Base-by-base conservation (phyloP, 2,797 vertebrate genomes). In the Champsocephalus esox region DNA sequence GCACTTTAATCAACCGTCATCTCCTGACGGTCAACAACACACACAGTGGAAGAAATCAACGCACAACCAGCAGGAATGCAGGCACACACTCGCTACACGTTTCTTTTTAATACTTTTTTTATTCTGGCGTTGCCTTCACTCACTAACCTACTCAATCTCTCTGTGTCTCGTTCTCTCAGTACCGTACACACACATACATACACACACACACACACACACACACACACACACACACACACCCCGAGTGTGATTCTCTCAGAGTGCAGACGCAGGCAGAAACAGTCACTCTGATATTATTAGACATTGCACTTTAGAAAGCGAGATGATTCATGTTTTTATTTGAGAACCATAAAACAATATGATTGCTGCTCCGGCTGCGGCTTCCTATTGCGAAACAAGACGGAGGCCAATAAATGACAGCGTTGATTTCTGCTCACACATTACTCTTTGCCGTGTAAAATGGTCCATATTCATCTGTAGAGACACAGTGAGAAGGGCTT, bases 261-360 rank as follows among this genome's bases (percentile, higher is more conserved):
- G 69, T 91, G 88, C 89, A 87, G 72, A 92, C 87, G 51, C 84
- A 77, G 88, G 88, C 89, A 91, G 74, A 93, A 94, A 90, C 75
- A 79, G 75, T 89, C 84, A 77, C 76, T 84, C 79, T 89, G 76
- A 84, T 83, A 87, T 89, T 93, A 92, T 94, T 93, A 92, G 91
- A 92, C 84, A 61, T 81, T 91, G 88, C 83, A 87, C 90, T 91
- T 92, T 89, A 87, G 85, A 85, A 92, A 92, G 79, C 89, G 73
- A 80, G 80, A 91, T 91, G 92, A 90, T 92, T 93, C 87, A 90
- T 91, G 91, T 88, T 93, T 94, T 94, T 93, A 94, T 93, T 92
- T 92, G 88, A 84, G 80, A 84, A 88, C 92, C 82, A 87, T 94
- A 93, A 94, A 93, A 93, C 90, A 92, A 93, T 92, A 51, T 85